These are phyloP conservation scores for Dolichotis patagonum DNA, from an alignment of 2,113 vertebrate species.

Conservation along the genomic window DNA sequence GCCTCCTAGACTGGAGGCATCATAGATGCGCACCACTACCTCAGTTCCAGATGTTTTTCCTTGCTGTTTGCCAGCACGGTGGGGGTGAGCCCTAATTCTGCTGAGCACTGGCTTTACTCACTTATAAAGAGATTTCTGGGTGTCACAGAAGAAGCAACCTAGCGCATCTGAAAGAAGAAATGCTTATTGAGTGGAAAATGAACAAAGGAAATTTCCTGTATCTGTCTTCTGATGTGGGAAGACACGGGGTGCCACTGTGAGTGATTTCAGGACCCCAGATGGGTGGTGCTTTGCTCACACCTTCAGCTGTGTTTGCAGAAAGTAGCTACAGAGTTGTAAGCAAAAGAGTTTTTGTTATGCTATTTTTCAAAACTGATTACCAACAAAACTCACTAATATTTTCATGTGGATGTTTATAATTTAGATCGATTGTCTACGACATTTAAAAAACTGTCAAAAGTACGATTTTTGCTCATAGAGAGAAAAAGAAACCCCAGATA, in stretches of 20 bases:
- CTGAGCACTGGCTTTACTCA: not conserved
- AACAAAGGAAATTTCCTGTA: not conserved
- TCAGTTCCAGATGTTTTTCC: not conserved
- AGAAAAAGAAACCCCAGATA: not conserved
- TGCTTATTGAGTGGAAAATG: not conserved
- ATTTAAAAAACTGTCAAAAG: not conserved
- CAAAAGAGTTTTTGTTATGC: not conserved
- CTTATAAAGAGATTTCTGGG: not conserved
- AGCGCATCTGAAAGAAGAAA: not conserved
- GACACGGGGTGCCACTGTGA: not conserved
- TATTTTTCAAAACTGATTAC: not conserved
- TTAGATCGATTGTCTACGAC: not conserved
- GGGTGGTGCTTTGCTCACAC: not conserved
- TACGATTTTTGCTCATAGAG: not conserved
- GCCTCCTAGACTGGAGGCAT: not conserved
- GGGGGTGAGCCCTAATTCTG: not conserved
- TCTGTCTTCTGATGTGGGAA: not conserved
- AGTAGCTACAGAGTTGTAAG: not conserved
- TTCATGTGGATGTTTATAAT: not conserved
- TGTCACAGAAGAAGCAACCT: not conserved
- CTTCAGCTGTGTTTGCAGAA: not conserved
- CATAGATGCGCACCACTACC: not conserved
- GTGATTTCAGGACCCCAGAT: not conserved
- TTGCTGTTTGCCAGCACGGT: not conserved
- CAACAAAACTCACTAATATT: not conserved